These are phyloP conservation scores for Xyliphius kryptos DNA, from an alignment of 2,113 vertebrate genomes.

Conservation along the genomic window DNA sequence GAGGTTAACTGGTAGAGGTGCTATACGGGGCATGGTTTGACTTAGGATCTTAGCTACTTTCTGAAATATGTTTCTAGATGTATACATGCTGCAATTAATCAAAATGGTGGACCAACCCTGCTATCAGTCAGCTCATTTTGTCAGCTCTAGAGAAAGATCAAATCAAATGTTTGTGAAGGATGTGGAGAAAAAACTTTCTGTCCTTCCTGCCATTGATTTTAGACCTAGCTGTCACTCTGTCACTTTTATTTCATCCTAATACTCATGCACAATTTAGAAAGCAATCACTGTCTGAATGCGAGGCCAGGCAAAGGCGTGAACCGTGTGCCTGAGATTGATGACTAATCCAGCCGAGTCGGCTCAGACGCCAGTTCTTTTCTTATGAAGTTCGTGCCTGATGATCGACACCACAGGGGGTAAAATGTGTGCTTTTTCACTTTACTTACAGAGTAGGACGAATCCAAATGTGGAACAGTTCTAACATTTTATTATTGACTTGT, in stretches of 20 bases:
- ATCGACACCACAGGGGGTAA: not conserved
- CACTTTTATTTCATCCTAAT: slow-evolving; percentile 49
- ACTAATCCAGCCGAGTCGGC: slow-evolving; percentile 52
- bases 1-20: no score
- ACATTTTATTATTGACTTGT: not conserved
- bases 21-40: no score
- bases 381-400: slow-evolving; percentile 35
- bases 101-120: no score
- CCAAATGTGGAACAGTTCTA: not conserved
- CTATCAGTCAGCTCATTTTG: no score
- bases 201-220: slow-evolving; percentile 8
- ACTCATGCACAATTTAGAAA: slow-evolving; percentile 62
- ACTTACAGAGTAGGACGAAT: slow-evolving; percentile 2
- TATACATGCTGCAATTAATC: no score
- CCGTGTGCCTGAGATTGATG: slow-evolving; percentile 49
- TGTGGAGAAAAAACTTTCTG: not conserved
- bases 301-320: slow-evolving; percentile 53
- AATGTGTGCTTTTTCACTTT: not conserved
- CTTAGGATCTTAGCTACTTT: no score
- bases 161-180: not conserved
- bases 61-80: no score
- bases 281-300: slow-evolving; percentile 60
- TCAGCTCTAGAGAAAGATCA: not conserved
- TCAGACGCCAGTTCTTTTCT: slow-evolving; percentile 43
- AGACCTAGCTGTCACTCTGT: slow-evolving; percentile 11